A percentile compares a stretch with the other conserved stretches of the same genome.
Evolutionary conservation across 1,140 invertebrate species (phyloP).

Genomic region (Lucilia cuprina): DNA sequence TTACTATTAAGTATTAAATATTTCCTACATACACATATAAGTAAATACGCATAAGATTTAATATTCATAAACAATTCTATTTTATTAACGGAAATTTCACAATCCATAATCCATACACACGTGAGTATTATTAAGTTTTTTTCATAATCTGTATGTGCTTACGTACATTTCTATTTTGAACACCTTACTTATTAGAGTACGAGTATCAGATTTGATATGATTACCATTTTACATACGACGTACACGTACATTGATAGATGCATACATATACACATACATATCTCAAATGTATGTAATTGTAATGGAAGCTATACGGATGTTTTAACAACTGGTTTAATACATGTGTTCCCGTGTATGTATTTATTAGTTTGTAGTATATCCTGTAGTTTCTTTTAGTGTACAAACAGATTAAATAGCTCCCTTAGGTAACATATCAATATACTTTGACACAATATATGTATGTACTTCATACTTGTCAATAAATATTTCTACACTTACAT

Average conservation of each 20-base stretch:
- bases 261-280: not conserved
- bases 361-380: not conserved
- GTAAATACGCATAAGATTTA: not conserved
- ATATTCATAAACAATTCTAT: not conserved
- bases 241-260: not conserved
- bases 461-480: not conserved
- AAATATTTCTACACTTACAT: not conserved
- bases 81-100: not conserved
- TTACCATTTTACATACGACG: not conserved
- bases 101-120: not conserved
- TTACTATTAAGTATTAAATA: too few relatives aligned
- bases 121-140: not conserved
- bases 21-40: not conserved
- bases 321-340: too few relatives aligned
- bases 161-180: not conserved
- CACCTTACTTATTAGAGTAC: not conserved
- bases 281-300: not conserved
- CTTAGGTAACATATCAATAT: not conserved
- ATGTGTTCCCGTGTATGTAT: too few relatives aligned
- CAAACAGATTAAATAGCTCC: not conserved
- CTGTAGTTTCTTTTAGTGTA: not conserved
- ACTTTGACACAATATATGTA: not conserved
- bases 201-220: too few relatives aligned
- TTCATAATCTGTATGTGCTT: not conserved
- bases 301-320: too few relatives aligned